phyloP scores from a whole-genome alignment of 2,113 vertebrate genomes.

The Nettapus auritus region DNA sequence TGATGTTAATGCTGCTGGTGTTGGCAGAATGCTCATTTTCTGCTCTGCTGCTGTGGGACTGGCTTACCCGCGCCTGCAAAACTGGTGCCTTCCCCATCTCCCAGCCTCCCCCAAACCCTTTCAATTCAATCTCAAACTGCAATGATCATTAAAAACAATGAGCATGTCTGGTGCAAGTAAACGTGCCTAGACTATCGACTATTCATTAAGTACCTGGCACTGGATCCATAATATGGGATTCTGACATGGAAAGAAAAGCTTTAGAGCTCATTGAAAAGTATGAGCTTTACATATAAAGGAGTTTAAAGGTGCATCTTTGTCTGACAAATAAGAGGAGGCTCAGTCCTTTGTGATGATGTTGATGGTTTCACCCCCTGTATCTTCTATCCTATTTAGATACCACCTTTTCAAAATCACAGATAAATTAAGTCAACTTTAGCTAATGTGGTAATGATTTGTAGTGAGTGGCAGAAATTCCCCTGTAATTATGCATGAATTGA shows the following conservation, averaged over 20 bases:
- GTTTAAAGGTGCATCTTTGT: conserved; percentile 26
- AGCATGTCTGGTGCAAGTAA: conserved; percentile 71
- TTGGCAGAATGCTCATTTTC: conserved; percentile 14
- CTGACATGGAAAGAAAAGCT: conserved; percentile 68
- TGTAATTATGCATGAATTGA: conserved; percentile 85
- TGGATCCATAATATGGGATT: conserved; percentile 58
- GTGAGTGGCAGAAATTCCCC: conserved; percentile 80
- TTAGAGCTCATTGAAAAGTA: conserved; percentile 48
- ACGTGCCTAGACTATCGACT: conserved; percentile 67
- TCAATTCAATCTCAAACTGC: conserved; percentile 67
- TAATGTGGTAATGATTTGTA: conserved; percentile 83
- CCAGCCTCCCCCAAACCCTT: conserved; percentile 52
- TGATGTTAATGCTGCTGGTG: neutral
- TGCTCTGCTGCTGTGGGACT: conserved; percentile 9
- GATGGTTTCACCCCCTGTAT: neutral
- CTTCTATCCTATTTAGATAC: conserved; percentile 56
- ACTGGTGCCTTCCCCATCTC: conserved; percentile 59
- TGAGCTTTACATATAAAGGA: conserved; percentile 41
- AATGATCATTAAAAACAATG: conserved; percentile 79
- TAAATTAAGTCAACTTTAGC: conserved; percentile 77
- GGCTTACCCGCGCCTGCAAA: conserved; percentile 2
- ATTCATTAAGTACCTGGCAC: conserved; percentile 72
- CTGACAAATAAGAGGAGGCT: neutral
- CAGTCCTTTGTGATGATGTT: neutral
- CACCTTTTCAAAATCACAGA: conserved; percentile 72